phyloP scores from a whole-genome alignment of 2,888 invertebrate species.

The Strigamia transsilvanica region DNA sequence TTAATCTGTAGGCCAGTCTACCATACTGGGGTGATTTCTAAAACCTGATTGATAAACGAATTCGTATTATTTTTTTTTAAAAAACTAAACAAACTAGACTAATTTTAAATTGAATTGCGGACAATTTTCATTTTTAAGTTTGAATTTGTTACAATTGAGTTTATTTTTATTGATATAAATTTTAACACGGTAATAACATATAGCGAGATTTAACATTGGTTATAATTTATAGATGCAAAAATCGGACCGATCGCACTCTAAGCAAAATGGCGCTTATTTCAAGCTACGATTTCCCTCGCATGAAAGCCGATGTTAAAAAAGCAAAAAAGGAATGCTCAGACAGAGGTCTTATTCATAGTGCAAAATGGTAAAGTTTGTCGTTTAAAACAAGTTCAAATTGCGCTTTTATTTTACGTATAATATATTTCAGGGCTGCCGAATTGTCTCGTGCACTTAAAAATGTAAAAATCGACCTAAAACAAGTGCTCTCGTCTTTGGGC shows the following conservation, averaged over 20 bases:
- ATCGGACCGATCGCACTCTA: not conserved
- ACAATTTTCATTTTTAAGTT: too few relatives aligned
- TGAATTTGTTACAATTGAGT: too few relatives aligned
- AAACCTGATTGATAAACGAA: not conserved
- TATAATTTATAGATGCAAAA: too few relatives aligned
- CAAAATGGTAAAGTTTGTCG: conserved; percentile 74
- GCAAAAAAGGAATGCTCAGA: conserved; percentile 79
- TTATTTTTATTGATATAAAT: too few relatives aligned
- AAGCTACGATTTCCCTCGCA: conserved; percentile 68
- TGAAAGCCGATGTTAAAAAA: conserved; percentile 73
- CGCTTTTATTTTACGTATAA: conserved; percentile 56
- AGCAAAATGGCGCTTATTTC: conserved; percentile 55
- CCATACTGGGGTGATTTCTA: not conserved
- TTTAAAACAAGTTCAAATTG: not conserved
- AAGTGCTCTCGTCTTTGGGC: conserved; percentile 59
- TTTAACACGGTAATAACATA: too few relatives aligned
- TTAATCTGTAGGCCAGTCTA: not conserved
- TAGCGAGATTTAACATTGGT: too few relatives aligned
- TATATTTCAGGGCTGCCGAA: conserved; percentile 73
- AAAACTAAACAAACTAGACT: too few relatives aligned
- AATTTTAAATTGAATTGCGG: too few relatives aligned
- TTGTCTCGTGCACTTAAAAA: conserved; percentile 79
- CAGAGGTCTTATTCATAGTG: conserved; percentile 80
- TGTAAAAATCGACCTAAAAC: conserved; percentile 67
- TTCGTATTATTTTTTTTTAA: too few relatives aligned